Evolutionary conservation across 1,140 invertebrate species (phyloP).

Genomic region (Bombus pyrosoma): DNA sequence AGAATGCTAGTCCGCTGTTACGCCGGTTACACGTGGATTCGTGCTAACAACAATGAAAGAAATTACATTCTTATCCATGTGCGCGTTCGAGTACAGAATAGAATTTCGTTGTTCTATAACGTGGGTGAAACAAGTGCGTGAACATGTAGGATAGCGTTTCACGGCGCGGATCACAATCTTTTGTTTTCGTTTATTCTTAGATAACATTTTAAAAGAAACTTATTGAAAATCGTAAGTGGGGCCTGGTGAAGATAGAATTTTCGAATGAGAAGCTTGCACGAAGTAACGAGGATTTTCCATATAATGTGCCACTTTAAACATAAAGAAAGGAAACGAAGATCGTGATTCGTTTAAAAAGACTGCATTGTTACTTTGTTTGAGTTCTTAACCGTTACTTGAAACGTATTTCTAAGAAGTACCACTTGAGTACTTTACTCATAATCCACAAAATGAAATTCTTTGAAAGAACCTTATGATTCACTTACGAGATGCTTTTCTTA

Average conservation of each 20-base stretch:
- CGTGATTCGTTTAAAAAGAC: background rate
- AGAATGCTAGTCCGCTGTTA: too few species aligned
- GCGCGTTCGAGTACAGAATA: background rate
- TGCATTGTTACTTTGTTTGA: background rate
- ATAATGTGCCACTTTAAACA: background rate
- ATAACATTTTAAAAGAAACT: background rate
- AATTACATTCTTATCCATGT: constrained; percentile 9
- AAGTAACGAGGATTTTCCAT: background rate
- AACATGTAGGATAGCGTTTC: too few species aligned
- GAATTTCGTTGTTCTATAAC: constrained; percentile 24
- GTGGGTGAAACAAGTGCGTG: constrained; percentile 8
- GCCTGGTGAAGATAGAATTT: too few species aligned
- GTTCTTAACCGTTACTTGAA: background rate
- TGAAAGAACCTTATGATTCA: too few species aligned
- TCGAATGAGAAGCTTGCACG: too few species aligned
- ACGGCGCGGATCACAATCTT: background rate
- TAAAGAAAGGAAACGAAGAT: background rate
- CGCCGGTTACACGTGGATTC: background rate
- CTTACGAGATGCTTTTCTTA: background rate
- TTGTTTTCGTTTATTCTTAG: background rate
- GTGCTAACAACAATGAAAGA: constrained; percentile 12
- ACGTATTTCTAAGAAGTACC: background rate
- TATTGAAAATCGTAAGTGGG: background rate
- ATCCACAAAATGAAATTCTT: constrained; percentile 12
- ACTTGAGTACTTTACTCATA: background rate